Conservation (phyloP, 2,113 vertebrate species). For the Coryphaenoides rupestris region DNA sequence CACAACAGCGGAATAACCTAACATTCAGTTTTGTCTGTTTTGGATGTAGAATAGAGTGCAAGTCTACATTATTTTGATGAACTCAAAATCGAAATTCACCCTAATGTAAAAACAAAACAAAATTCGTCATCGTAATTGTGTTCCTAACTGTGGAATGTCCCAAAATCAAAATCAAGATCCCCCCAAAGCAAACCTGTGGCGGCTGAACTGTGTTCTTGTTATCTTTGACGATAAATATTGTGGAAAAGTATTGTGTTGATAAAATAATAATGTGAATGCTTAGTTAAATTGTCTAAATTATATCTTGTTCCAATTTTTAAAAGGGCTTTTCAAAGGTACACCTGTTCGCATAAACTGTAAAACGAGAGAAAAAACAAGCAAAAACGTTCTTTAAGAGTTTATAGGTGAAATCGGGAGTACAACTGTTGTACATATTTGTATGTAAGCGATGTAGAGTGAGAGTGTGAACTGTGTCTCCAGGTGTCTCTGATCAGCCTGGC, state of each 20-base stretch:
- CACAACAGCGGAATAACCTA: constrained; percentile 64
- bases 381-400: background rate
- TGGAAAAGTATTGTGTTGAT: background rate
- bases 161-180: constrained; percentile 31
- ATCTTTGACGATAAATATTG: background rate
- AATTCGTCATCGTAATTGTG: constrained; percentile 22
- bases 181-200: constrained; percentile 33
- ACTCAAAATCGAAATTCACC: constrained; percentile 38
- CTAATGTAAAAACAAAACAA: constrained; percentile 14
- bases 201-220: constrained; percentile 22
- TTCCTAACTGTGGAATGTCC: constrained; percentile 69
- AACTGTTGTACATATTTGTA: too few relatives aligned
- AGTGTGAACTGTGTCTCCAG: constrained; percentile 61
- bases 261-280: background rate
- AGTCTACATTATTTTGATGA: constrained; percentile 42
- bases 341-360: background rate
- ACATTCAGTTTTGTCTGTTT: constrained; percentile 64
- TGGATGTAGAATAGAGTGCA: constrained; percentile 75
- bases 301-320: background rate
- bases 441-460: background rate
- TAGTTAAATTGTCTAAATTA: background rate
- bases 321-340: background rate
- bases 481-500: constrained; percentile 92
- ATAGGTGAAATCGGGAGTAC: background rate
- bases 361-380: background rate